Conservation (phyloP, 2,113 vertebrate species). For the Macaca nemestrina region DNA sequence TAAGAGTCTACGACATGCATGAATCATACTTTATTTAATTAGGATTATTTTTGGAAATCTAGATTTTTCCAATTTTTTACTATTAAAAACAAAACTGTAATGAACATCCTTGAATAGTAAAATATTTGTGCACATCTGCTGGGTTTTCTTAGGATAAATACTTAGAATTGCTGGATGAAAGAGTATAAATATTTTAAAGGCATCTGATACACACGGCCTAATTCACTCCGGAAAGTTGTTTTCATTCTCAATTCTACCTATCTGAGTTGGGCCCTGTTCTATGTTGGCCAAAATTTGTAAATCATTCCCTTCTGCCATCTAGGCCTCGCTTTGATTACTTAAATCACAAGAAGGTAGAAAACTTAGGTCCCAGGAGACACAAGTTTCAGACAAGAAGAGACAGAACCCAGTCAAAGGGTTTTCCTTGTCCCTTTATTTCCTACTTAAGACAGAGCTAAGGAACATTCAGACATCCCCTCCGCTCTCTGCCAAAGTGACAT, state of each 20-base stretch:
- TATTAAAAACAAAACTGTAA: neutral
- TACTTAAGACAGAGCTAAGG: neutral
- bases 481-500: neutral
- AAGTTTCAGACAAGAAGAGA: neutral
- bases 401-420: neutral
- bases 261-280: neutral
- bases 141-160: neutral
- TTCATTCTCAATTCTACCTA: neutral
- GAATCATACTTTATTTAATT: neutral
- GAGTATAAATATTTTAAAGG: neutral
- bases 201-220: neutral
- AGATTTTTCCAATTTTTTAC: neutral
- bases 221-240: neutral
- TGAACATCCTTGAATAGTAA: neutral
- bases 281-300: neutral
- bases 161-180: conserved; percentile 24
- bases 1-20: neutral
- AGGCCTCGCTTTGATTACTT: neutral
- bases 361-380: neutral
- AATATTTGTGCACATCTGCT: neutral
- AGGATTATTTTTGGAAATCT: neutral
- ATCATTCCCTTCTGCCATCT: neutral
- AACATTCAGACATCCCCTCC: neutral
- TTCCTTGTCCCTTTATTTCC: neutral
- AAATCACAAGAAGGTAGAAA: neutral